phyloP scores from a whole-genome alignment of 2,888 invertebrate genomes.

The Epinotia ramella region DNA sequence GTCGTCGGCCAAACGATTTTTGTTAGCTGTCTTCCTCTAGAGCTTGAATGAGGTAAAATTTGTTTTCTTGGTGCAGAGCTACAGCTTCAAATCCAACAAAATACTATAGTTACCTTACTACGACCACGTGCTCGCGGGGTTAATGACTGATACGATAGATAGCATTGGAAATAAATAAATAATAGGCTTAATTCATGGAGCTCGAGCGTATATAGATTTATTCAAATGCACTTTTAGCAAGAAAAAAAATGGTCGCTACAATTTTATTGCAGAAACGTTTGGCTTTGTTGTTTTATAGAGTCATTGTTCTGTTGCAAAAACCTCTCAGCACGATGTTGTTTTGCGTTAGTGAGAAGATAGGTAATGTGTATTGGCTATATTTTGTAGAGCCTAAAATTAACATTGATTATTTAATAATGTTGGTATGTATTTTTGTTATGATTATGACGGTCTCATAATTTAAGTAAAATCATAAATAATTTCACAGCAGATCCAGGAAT shows the following conservation, averaged over 20 bases:
- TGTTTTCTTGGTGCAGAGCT: constrained; percentile 82
- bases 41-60: constrained; percentile 83
- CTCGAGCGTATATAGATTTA: constrained; percentile 48
- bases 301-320: constrained; percentile 14
- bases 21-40: constrained; percentile 85
- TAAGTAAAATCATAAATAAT: no score
- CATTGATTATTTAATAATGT: neutral
- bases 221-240: constrained; percentile 13
- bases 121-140: constrained; percentile 80
- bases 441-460: no score
- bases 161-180: constrained; percentile 80
- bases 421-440: no score
- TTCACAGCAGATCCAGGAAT: no score
- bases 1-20: constrained; percentile 83
- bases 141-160: constrained; percentile 81
- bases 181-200: constrained; percentile 55
- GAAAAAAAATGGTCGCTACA: neutral
- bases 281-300: constrained; percentile 1
- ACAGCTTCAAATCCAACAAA: constrained; percentile 84
- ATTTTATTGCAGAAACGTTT: constrained; percentile 3
- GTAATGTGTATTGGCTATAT: neutral
- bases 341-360: neutral
- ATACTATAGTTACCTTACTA: constrained; percentile 74
- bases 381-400: neutral
- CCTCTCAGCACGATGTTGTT: constrained; percentile 6